Base-by-base conservation (phyloP, 2,113 vertebrate species). In the Charadrius vociferus region DNA sequence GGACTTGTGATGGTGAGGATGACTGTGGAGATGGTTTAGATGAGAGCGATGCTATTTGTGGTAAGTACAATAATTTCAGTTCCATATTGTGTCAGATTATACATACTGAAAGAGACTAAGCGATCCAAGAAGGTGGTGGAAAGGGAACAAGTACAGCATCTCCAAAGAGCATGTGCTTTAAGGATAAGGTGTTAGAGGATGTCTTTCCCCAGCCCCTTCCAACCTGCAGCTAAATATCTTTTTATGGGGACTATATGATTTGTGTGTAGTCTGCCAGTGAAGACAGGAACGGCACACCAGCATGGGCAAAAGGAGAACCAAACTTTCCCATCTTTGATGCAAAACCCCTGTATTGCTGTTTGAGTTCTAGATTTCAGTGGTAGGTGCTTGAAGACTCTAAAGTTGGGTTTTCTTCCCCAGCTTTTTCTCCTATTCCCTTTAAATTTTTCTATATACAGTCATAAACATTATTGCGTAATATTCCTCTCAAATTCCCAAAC, bases 1-100 rank as follows among this genome's bases (percentile, higher is more conserved):
- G 99, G 99, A 97, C 98, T 41, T 99, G 99, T 83, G 99, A 99
- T 52, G 99, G 99, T 0, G 99, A 99, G 65, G 99, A 99, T 52
- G 99, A 99, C 94, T 99, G 99, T 14, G 99, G 99, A 10, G 98
- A 99, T 17, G 99, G 99, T 10, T 97, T 99, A 7, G 99, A 99
- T 47, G 99, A 99, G 96, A 99, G 99, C 45, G 98, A 98, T 58
- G 98, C 98, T 81, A 94, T 99, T 17, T 99, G 99, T 24, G 99
- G 99, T 99, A 91, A 98, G 97, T 92, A 8, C 23, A 37, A 2
- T 43, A 24, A 14, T 45, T 30, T 41, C 18, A 23, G 11, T 4
- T 13, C 63, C 55, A 17, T 15, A 3, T 1, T 23, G 11, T 18
- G 22, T 45, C 43, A 10, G 9, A 5, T 27, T 14, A 0, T 32